Conservation (phyloP, 2,797 vertebrate genomes). For the Podarcis siculus region DNA sequence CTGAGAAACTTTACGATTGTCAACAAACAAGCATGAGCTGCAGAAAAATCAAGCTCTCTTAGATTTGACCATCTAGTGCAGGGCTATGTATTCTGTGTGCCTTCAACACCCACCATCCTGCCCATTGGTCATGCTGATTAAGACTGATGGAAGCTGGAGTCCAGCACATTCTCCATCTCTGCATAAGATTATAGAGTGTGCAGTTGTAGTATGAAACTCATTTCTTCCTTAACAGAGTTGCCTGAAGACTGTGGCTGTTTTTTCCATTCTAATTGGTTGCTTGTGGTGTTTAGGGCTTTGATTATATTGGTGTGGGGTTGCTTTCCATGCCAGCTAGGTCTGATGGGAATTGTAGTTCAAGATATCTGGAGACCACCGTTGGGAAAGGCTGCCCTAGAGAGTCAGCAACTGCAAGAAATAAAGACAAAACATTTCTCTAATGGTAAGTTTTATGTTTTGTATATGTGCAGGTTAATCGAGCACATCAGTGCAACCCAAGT, state of each 20-base stretch:
- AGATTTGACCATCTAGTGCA: too few relatives aligned
- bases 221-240: not conserved
- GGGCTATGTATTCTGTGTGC: too few relatives aligned
- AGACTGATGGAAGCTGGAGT: too few relatives aligned
- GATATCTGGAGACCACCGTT: not conserved
- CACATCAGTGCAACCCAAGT: not conserved
- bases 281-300: not conserved
- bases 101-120: too few relatives aligned
- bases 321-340: not conserved
- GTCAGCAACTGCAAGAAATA: not conserved
- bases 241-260: not conserved
- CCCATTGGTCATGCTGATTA: too few relatives aligned
- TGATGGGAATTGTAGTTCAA: not conserved
- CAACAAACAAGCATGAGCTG: too few relatives aligned
- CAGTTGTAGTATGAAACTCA: not conserved
- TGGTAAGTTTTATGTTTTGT: not conserved
- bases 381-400: not conserved
- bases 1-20: too few relatives aligned
- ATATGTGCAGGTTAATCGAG: not conserved
- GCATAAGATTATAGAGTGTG: too few relatives aligned
- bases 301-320: not conserved
- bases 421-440: not conserved
- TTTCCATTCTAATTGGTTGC: not conserved
- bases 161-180: too few relatives aligned
- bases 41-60: too few relatives aligned